Base-by-base conservation (phyloP, 1,140 invertebrate species). In the Drosophila carrolli region DNA sequence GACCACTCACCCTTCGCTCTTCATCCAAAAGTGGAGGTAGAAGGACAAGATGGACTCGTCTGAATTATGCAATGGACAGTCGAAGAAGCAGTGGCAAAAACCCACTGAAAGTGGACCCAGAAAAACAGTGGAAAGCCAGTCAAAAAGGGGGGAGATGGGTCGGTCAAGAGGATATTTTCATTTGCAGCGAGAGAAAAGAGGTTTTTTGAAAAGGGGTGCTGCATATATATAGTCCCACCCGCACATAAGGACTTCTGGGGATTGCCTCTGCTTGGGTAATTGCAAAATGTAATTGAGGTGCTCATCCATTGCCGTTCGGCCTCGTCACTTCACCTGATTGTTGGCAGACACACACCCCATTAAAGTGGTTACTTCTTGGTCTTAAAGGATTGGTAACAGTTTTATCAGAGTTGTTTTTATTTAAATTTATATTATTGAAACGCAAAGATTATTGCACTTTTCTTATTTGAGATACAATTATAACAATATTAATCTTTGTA, bases 261-360 rank as follows among this genome's bases (percentile, higher is more conserved):
- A 60, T 43, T 38, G 44, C 46, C 27, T 19, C 58, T 43, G 27
- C 29, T 41, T 35, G 32, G 66, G 60, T 75, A 75, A 75, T 75
- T 75, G 72, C 61, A 43, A 75, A 75, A 67, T 75, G 61, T 66
- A 75, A 75, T 75, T 75, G 73, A 75, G 62, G 73, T 75, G 61
- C 72, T 67, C 41, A 38, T 13, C 38, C 37, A 65, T 48, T 43
- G 54, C 38, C 43, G 43, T 47, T 29, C 50, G 43, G 56, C 23
- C 43, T 50, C 58, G 51, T 74, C 68, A 75, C 50, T 73, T 73
- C 37, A 40, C 8, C 51, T 40, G 53, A 71, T 71, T 70, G 67
- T 48, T 47, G 19, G 27, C 43, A 71, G 67, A 27, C 37, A 40
- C 65, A 55, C 37, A 40, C 51, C 46, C 27, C 29, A 50, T 71